These are phyloP conservation scores for Montipora efflorescens DNA, from an alignment of 64 coral and sea anemone genomes.

Conservation along the genomic window DNA sequence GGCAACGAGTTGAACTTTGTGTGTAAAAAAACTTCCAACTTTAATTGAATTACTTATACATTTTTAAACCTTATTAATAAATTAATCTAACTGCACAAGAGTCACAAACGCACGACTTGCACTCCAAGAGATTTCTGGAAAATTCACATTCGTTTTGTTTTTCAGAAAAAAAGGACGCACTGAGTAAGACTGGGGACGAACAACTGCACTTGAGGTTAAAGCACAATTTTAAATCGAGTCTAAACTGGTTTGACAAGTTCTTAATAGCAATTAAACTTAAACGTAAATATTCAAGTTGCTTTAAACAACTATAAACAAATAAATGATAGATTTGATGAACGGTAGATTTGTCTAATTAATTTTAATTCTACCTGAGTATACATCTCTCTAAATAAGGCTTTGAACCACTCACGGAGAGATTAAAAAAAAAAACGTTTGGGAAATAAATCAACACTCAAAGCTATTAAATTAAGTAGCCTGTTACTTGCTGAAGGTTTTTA, in stretches of 20 bases:
- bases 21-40: background rate
- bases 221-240: conserved; percentile 44
- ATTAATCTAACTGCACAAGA: background rate
- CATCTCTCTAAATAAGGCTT: background rate
- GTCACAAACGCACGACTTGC: background rate
- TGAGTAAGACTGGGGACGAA: conserved; percentile 45
- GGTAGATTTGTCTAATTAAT: too few relatives aligned
- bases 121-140: background rate
- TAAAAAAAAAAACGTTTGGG: too few relatives aligned
- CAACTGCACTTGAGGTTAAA: conserved; percentile 59
- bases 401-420: background rate
- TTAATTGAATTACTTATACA: background rate
- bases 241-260: conserved; percentile 36
- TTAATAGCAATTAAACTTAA: background rate
- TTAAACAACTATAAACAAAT: too few relatives aligned
- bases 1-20: background rate
- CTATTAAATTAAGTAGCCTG: too few relatives aligned
- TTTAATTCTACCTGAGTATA: too few relatives aligned
- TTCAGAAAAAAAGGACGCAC: conserved; percentile 53
- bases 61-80: too few relatives aligned
- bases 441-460: too few relatives aligned
- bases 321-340: too few relatives aligned
- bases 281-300: background rate
- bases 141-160: conserved; percentile 46
- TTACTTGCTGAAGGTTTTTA: too few relatives aligned